These are phyloP conservation scores for Rhinichthys osculus DNA, from an alignment of 2,797 vertebrate genomes.

Conservation along the genomic window DNA sequence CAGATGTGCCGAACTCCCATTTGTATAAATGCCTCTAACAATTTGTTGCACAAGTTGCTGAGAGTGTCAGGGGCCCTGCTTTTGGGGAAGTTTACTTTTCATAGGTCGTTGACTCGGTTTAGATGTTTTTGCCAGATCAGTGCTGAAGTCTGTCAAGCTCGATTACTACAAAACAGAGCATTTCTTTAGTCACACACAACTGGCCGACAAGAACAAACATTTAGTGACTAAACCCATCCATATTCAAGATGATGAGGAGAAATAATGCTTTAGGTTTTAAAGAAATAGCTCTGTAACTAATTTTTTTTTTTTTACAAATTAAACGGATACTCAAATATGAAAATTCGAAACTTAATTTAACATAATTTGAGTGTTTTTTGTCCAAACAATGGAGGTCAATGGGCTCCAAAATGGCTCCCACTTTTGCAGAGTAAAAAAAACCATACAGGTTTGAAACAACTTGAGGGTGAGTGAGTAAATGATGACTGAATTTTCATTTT, in stretches of 20 bases:
- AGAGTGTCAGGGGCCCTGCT: conserved; percentile 21
- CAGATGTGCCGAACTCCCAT: conserved; percentile 17
- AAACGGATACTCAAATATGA: neutral
- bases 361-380: neutral
- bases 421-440: neutral
- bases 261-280: neutral
- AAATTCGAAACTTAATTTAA: neutral
- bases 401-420: neutral
- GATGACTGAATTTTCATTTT: neutral
- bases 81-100: conserved; percentile 64
- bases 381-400: neutral
- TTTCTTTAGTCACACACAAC: neutral
- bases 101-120: conserved; percentile 54
- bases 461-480: neutral
- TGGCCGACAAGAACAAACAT: neutral
- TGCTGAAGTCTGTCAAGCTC: conserved; percentile 33
- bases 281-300: neutral
- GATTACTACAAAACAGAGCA: conserved; percentile 5
- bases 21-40: conserved; percentile 18
- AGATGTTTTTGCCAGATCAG: conserved; percentile 29
- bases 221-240: neutral
- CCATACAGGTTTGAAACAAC: neutral
- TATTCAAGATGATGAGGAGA: neutral
- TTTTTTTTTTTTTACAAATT: neutral
- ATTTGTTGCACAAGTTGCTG: conserved; percentile 23